These are phyloP conservation scores for Piezodorus guildinii DNA, from an alignment of 1,140 invertebrate species.

Conservation along the genomic window DNA sequence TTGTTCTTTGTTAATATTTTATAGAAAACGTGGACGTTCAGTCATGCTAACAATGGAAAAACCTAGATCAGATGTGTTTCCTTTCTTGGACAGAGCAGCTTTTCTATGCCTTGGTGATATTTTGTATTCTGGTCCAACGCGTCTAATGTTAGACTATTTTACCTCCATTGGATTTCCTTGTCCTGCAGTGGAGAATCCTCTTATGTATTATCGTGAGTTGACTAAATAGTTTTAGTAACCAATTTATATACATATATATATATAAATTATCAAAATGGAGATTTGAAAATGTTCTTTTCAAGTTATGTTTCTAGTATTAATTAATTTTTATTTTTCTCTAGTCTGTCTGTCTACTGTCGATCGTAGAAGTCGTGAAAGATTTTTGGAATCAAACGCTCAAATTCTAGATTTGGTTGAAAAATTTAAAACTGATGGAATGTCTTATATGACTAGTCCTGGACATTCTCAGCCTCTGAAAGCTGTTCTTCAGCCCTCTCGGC, in stretches of 20 bases:
- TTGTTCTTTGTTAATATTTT: no score
- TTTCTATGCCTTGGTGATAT: slow-evolving; percentile 81
- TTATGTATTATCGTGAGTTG: slow-evolving; percentile 84
- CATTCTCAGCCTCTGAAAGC: slow-evolving; percentile 35
- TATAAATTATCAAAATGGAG: no score
- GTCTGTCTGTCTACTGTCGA: slow-evolving; percentile 88
- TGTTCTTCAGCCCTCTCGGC: slow-evolving; percentile 40
- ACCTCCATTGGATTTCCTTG: slow-evolving; percentile 84
- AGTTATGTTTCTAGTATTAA: no score
- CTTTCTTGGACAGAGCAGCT: slow-evolving; percentile 73
- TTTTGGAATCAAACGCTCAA: slow-evolving; percentile 84
- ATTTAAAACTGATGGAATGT: slow-evolving; percentile 68
- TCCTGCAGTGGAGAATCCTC: slow-evolving; percentile 79
- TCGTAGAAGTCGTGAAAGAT: slow-evolving; percentile 70
- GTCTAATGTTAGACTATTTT: slow-evolving; percentile 84
- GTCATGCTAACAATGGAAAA: slow-evolving; percentile 86
- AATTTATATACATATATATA: not conserved
- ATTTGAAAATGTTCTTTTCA: no score
- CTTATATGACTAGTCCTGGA: slow-evolving; percentile 45
- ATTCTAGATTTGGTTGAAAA: slow-evolving; percentile 83
- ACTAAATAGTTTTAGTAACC: not conserved
- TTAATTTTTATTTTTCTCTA: slow-evolving; percentile 33
- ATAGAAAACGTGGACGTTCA: slow-evolving; percentile 69
- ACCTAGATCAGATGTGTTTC: slow-evolving; percentile 83
- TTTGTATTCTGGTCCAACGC: slow-evolving; percentile 79